A percentile compares a stretch with the other conserved stretches of the same genome.
phyloP scores from a whole-genome alignment of 2,113 vertebrate species.

The Oryzias javanicus region DNA sequence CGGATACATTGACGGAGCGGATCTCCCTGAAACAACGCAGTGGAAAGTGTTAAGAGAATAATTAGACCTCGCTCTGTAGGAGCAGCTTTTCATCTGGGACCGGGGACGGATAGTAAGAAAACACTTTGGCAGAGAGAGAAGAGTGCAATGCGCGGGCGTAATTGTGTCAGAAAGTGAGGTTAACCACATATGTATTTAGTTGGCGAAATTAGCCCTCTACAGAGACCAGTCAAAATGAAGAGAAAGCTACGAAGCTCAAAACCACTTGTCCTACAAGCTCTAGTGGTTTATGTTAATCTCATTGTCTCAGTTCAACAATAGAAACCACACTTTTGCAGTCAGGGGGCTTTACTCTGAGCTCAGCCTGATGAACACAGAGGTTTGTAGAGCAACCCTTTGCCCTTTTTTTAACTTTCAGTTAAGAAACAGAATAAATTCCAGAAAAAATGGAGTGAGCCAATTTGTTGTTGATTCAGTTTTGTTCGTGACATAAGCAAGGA shows the following conservation, averaged over 20 bases:
- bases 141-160: slow-evolving; percentile 36
- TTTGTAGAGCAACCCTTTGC: too few relatives aligned
- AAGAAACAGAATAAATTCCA: neutral
- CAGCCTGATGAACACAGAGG: too few relatives aligned
- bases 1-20: slow-evolving; percentile 29
- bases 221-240: slow-evolving; percentile 31
- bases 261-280: slow-evolving; percentile 19
- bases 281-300: neutral
- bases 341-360: too few relatives aligned
- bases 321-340: too few relatives aligned
- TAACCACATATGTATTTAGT: slow-evolving; percentile 41
- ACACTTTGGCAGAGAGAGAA: slow-evolving; percentile 33
- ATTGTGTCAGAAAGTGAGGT: slow-evolving; percentile 61
- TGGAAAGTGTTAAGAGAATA: slow-evolving; percentile 49
- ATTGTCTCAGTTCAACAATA: too few relatives aligned
- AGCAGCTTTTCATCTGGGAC: slow-evolving; percentile 43
- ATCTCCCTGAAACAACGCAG: slow-evolving; percentile 19
- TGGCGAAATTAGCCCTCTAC: slow-evolving; percentile 27
- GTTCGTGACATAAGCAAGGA: neutral
- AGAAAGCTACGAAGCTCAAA: slow-evolving; percentile 16
- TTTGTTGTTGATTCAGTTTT: neutral
- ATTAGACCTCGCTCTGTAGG: slow-evolving; percentile 24
- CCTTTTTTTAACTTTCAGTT: too few relatives aligned
- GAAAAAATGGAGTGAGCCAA: too few relatives aligned
- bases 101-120: slow-evolving; percentile 33